Evolutionary conservation across 2,797 vertebrate species (phyloP), one percentile per base, ranked within the genome.

Genomic region (Poeciliopsis paucimaculata): DNA sequence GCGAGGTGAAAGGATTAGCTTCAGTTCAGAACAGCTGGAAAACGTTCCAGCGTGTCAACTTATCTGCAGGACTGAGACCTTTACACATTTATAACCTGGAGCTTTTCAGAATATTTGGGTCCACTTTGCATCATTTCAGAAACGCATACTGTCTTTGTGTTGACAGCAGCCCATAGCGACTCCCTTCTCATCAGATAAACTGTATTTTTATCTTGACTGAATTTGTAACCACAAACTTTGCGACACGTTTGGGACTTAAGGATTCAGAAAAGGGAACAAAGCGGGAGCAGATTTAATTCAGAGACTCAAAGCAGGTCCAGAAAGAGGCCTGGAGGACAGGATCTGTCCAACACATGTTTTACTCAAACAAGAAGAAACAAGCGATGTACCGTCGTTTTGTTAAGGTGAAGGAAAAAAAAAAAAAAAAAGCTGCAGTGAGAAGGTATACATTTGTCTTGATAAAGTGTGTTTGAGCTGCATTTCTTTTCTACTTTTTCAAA

Each of bases 401-500:
- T 53, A 26, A 91, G 90, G 39, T 62, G n/a, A 15, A 62, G 28
- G 28, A 3, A 16, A 8, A 8, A 3, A 34, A 34, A 34, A 34
- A 34, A 70, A 13, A 53, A 75, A 43, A 81, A 5, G 72, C 87
- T 89, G 80, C 84, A 75, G 87, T 89, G 80, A 79, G 46, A 20
- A 31, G 75, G 81, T 86, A 74, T 73, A 77, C 1, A 31, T 91
- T 88, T 83, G 64, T 57, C 83, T 89, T 81, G 83, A 83, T 87
- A 90, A 89, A 91, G 89, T 86, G 77, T 87, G 79, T 88, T 91
- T 62, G 28, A 88, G 81, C 85, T 88, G 88, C 88, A 82, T 88
- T 92, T 93, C 13, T 94, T 94, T 93, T 91, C 73, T 94, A 93
- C 90, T 62, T 91, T 93, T 92, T 86, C 83, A 82, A 89, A 92